Evolutionary conservation across 2,888 invertebrate genomes (phyloP).

Genomic region (Meiosimyza platycephala): DNA sequence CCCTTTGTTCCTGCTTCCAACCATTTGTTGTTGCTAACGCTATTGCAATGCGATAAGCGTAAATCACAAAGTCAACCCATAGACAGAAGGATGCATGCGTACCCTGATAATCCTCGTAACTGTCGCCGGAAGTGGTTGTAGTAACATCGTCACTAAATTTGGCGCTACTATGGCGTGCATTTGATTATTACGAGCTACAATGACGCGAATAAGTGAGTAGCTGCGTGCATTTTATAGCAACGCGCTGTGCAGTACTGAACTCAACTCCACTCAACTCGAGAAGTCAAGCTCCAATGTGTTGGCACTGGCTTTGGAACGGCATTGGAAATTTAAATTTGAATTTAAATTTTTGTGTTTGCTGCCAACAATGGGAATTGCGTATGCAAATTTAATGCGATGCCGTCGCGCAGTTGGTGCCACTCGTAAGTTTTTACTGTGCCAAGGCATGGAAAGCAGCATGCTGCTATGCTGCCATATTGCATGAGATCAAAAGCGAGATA

Average conservation of each 20-base stretch:
- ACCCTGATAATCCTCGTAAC: not conserved
- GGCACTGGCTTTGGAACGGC: not conserved
- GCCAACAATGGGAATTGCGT: constrained; percentile 60
- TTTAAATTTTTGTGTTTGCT: constrained; percentile 39
- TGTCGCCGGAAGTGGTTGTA: constrained; percentile 48
- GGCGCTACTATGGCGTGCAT: constrained; percentile 46
- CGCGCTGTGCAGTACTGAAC: not conserved
- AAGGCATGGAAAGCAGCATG: not conserved
- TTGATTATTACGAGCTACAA: constrained; percentile 56
- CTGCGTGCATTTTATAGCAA: constrained; percentile 39
- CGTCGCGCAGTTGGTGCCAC: not conserved
- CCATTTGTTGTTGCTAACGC: too few relatives aligned
- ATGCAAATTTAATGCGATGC: constrained; percentile 56
- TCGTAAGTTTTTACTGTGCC: not conserved
- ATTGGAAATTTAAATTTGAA: not conserved
- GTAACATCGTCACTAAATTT: constrained; percentile 57
- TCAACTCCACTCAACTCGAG: not conserved
- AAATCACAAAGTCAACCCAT: constrained; percentile 15
- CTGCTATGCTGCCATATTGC: not conserved
- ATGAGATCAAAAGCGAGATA: not conserved
- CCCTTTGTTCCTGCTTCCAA: too few relatives aligned
- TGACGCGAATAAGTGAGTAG: constrained; percentile 33
- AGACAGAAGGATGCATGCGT: not conserved
- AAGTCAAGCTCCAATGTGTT: not conserved
- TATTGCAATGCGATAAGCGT: not conserved